phyloP scores from a whole-genome alignment of 2,113 vertebrate species.

The Takifugu bimaculatus region DNA sequence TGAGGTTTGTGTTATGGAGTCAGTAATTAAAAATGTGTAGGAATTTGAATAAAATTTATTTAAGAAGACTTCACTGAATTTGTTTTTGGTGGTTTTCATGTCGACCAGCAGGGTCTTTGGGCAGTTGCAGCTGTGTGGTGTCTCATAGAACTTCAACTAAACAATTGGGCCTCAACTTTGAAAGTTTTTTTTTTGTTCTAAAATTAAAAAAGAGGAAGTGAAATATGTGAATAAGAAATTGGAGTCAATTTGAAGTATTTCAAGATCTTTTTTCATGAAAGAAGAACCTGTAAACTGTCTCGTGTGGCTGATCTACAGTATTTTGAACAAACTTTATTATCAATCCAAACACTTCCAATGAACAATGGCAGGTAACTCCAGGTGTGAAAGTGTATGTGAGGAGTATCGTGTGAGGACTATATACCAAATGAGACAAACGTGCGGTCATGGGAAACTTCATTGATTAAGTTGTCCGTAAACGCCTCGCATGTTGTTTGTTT shows the following conservation, averaged over 20 bases:
- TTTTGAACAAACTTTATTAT: conserved; percentile 2
- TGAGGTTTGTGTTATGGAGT: conserved; percentile 6
- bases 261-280: no score
- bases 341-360: not conserved
- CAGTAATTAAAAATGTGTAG: not conserved
- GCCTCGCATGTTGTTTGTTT: conserved; percentile 2
- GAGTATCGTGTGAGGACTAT: no score
- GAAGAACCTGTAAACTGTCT: not conserved
- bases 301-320: not conserved
- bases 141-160: no score
- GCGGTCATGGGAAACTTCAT: conserved; percentile 14
- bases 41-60: conserved; percentile 1
- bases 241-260: no score
- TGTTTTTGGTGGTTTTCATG: conserved; percentile 20
- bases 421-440: conserved; percentile 7
- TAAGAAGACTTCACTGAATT: conserved; percentile 9
- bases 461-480: conserved; percentile 6
- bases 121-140: conserved; percentile 9
- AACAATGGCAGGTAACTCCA: not conserved
- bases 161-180: no score
- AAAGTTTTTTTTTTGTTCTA: no score
- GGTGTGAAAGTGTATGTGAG: no score
- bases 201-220: no score
- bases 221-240: no score
- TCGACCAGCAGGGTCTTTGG: conserved; percentile 10